Conservation (phyloP, 2,888 invertebrate species). For the Synanthedon myopaeformis region DNA sequence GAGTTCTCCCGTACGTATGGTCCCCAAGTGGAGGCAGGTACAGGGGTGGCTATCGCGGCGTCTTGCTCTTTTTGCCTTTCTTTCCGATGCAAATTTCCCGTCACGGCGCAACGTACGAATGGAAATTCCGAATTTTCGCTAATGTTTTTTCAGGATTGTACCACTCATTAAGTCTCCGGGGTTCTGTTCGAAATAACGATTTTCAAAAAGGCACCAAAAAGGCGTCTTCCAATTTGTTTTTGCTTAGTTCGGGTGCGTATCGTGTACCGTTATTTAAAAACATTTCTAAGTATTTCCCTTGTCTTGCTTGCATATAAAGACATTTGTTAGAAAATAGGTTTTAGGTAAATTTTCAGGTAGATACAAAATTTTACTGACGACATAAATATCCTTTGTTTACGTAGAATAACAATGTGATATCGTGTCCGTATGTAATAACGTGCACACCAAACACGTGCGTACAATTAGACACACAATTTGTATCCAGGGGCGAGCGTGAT, state of each 20-base stretch:
- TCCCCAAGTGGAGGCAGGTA: not conserved
- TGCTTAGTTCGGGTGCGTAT: not conserved
- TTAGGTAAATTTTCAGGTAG: no score
- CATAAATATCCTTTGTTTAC: no score
- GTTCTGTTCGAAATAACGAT: not conserved
- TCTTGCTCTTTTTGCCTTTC: constrained; percentile 53
- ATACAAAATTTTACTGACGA: no score
- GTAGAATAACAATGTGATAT: not conserved
- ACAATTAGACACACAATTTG: not conserved
- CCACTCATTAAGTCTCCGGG: constrained; percentile 6
- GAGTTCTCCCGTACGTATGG: not conserved
- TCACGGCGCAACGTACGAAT: constrained; percentile 30
- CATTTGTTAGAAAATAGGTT: no score
- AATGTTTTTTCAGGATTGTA: constrained; percentile 25
- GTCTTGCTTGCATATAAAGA: no score
- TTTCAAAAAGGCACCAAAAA: not conserved
- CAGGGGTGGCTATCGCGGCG: constrained; percentile 1
- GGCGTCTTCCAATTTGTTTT: not conserved
- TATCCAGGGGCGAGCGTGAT: constrained; percentile 6
- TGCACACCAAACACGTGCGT: not conserved
- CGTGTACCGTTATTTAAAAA: no score
- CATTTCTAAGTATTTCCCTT: no score
- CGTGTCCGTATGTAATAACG: not conserved
- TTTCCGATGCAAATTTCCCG: constrained; percentile 55
- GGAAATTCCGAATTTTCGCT: constrained; percentile 48